Evolutionary conservation across 2,888 invertebrate species (phyloP), one percentile per base, ranked within the genome.

Genomic region (Hypsopygia costalis): DNA sequence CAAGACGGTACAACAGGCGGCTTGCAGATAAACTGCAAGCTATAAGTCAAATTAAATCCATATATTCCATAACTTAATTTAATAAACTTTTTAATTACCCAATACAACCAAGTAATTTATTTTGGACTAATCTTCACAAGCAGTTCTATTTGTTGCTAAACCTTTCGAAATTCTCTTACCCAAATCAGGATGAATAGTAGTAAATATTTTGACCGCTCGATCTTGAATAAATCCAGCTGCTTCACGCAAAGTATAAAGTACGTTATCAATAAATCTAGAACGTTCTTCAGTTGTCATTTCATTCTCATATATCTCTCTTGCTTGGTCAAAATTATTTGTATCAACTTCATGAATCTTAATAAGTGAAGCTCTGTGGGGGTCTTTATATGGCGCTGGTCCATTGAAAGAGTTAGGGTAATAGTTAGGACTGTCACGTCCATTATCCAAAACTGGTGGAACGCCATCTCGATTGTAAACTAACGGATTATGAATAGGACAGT

Each of bases 341-440:
- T 95, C 94, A 3, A 95, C 96, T 46, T 91, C 77, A 7, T 91
- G 71, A 7, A 77, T 64, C 60, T 91, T 91, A 12, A 89, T 76
- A 1, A 91, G 77, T 6, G 83, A 65, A 1, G 90, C 61, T 11
- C 70, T 60, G 43, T 88, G 86, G n/a, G 92, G 92, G 2, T 91
- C 81, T 3, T 90, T 82, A 53, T 91, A 90, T 30, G 91, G 90
- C 40, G 91, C 87, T 0, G 97, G 96, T 0, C 97, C 98, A 51
- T 91, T 83, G 75, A 97, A 98, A 47, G 96, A 95, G 83, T 98
- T 98, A 0, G 98, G 98, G 81, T 91, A 96, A 69, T 97, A 98
- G 77, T 97, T 97, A 0, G 98, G 97, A 0, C 93, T 93, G 9
- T 94, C 94, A 11, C 91, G 92, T 73, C 95, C 95, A 69, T 96